Conservation (phyloP, 2,113 vertebrate species). For the Macheiramphus alcinus region DNA sequence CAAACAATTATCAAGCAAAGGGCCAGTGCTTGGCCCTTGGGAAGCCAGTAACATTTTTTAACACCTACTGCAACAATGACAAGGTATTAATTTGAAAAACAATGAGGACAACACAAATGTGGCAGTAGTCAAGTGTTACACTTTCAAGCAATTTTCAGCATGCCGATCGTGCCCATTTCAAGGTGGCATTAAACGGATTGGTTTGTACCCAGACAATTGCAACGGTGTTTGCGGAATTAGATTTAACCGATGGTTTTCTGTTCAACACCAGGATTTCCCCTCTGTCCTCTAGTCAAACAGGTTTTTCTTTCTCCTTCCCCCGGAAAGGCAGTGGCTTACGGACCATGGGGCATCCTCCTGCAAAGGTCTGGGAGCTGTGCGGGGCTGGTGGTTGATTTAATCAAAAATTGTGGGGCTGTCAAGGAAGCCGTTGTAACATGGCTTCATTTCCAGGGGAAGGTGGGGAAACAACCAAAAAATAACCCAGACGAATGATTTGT, state of each 20-base stretch:
- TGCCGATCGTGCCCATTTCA: constrained; percentile 53
- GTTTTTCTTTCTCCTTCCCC: neutral
- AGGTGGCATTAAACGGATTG: constrained; percentile 61
- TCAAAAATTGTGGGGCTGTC: neutral
- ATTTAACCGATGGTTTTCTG: neutral
- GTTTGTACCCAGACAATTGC: constrained; percentile 38
- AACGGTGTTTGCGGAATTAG: constrained; percentile 21
- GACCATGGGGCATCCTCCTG: neutral
- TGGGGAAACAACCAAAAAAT: neutral
- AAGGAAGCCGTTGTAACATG: neutral
- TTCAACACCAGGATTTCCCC: neutral
- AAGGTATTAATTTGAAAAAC: constrained; percentile 94
- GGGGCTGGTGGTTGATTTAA: neutral
- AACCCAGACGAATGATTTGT: neutral
- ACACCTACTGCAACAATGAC: constrained; percentile 87
- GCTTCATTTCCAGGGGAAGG: neutral
- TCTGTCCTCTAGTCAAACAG: neutral
- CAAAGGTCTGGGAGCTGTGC: neutral
- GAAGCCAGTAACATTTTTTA: constrained; percentile 79
- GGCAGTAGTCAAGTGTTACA: constrained; percentile 82
- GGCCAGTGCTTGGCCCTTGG: constrained; percentile 80
- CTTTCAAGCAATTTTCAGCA: constrained; percentile 81
- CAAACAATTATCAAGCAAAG: constrained; percentile 90
- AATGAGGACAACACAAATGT: constrained; percentile 79
- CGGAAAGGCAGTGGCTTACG: fast-evolving